These are phyloP conservation scores for Serilophus lunatus DNA, from an alignment of 2,113 vertebrate species.

Conservation along the genomic window DNA sequence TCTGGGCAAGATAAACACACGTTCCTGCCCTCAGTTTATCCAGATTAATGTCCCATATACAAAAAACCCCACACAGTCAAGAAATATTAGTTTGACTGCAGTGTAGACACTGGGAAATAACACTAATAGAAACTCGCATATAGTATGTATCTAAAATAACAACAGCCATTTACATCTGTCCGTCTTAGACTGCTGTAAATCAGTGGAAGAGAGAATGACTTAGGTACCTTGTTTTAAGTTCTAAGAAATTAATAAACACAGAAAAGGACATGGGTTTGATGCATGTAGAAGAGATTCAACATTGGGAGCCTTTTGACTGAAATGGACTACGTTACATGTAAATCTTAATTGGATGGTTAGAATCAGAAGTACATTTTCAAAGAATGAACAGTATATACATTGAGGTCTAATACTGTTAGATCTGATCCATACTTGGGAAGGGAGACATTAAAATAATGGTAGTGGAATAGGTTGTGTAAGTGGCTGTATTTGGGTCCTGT, in stretches of 20 bases:
- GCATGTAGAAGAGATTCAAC: background rate
- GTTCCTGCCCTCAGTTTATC: background rate
- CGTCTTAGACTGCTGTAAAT: background rate
- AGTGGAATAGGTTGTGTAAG: background rate
- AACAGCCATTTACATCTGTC: background rate
- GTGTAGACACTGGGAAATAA: background rate
- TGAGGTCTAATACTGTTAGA: background rate
- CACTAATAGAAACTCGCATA: background rate
- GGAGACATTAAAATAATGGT: background rate
- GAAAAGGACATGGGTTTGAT: background rate
- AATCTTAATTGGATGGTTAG: background rate
- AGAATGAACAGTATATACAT: background rate
- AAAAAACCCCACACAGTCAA: background rate
- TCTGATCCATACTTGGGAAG: background rate
- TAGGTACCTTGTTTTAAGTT: background rate
- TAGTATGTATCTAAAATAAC: background rate
- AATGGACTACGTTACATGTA: background rate
- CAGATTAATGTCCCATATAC: background rate
- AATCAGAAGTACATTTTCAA: background rate
- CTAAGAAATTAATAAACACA: background rate
- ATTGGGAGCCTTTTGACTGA: background rate
- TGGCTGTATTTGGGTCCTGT: background rate
- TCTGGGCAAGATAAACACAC: background rate
- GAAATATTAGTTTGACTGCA: background rate
- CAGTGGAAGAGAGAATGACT: background rate